A percentile compares a stretch with the other conserved stretches of the same genome.
Evolutionary conservation across 1,140 invertebrate genomes (phyloP).

Genomic region (Pseudoatta argentina): DNA sequence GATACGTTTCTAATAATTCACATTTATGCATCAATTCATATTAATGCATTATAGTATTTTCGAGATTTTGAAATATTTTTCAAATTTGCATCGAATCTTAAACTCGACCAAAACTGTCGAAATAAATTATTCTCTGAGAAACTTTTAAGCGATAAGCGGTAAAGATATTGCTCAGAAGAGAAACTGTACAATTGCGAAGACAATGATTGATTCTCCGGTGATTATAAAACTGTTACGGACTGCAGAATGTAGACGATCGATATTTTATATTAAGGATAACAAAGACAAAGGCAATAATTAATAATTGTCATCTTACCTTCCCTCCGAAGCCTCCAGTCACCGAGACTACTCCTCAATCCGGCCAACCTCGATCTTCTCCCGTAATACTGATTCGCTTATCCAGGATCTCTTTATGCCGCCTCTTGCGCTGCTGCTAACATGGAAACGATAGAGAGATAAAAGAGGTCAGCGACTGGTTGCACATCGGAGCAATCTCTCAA

Average conservation of each 20-base stretch:
- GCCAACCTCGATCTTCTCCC: constrained; percentile 90
- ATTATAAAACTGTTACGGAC: not conserved
- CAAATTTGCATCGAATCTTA: not conserved
- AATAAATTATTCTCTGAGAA: not conserved
- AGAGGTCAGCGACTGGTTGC: constrained; percentile 13
- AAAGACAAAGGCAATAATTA: not conserved
- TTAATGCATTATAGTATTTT: not conserved
- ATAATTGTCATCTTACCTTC: constrained; percentile 79
- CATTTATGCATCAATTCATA: not conserved
- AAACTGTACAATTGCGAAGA: not conserved
- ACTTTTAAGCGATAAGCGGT: not conserved
- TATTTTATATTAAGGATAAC: not conserved
- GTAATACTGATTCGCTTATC: constrained; percentile 87
- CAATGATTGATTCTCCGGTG: not conserved
- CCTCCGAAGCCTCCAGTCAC: constrained; percentile 87
- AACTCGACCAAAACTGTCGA: not conserved
- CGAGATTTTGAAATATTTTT: not conserved
- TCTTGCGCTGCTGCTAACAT: constrained; percentile 96
- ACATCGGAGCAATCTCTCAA: constrained; percentile 18
- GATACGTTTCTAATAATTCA: not conserved
- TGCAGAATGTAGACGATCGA: not conserved
- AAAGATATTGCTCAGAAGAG: not conserved
- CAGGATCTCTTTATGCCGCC: constrained; percentile 90
- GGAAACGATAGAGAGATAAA: constrained; percentile 70
- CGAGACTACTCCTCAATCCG: constrained; percentile 85